These are phyloP conservation scores for Sebastes trivittatus DNA, from an alignment of 2,797 vertebrate genomes.

Conservation along the genomic window DNA sequence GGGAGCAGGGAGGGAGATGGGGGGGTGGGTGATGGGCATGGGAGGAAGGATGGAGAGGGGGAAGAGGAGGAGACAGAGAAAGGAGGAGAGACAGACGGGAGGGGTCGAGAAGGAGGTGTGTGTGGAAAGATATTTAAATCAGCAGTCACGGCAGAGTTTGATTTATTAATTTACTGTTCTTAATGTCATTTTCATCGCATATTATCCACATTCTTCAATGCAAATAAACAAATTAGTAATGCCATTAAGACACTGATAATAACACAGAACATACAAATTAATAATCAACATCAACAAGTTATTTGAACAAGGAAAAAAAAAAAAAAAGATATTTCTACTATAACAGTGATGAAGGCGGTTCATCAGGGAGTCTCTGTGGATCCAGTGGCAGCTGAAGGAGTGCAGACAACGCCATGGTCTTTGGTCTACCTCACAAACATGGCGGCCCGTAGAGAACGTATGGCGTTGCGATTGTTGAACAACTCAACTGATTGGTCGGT, in stretches of 20 bases:
- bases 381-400: neutral
- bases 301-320: neutral
- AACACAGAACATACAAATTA: neutral
- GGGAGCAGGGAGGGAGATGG: no score
- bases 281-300: neutral
- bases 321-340: neutral
- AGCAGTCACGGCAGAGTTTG: no score
- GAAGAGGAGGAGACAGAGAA: no score
- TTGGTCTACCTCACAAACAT: conserved; percentile 63
- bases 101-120: no score
- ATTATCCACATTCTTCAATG: no score
- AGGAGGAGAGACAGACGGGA: no score
- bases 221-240: no score
- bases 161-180: no score
- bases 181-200: no score
- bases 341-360: neutral
- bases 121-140: no score
- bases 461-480: conserved; percentile 61
- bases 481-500: conserved; percentile 57
- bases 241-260: neutral
- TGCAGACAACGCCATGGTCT: neutral
- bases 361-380: neutral
- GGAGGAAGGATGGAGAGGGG: no score
- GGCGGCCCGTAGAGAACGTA: conserved; percentile 46
- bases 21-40: no score